Evolutionary conservation across 2,113 vertebrate genomes (phyloP).

Genomic region (Hippocampus guttulatus): DNA sequence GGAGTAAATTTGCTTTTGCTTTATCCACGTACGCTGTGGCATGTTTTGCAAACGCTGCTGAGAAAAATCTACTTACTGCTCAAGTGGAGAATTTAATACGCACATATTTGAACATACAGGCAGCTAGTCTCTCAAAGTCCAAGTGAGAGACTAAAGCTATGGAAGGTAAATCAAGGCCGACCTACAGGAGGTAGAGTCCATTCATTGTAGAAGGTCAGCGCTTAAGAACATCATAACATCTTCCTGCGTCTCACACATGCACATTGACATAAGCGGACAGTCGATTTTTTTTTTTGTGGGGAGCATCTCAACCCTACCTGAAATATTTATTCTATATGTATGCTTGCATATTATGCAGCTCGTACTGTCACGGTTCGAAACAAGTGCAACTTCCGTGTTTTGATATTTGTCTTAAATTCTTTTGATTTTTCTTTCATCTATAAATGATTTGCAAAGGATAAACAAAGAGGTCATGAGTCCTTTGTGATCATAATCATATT

Average conservation of each 20-base stretch:
- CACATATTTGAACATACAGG: neutral
- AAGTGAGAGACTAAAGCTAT: conserved; percentile 16
- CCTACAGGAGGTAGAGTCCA: conserved; percentile 34
- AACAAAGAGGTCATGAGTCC: neutral
- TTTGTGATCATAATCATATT: conserved; percentile 27
- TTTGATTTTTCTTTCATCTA: neutral
- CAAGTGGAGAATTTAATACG: neutral
- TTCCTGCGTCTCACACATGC: conserved; percentile 20
- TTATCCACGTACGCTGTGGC: neutral
- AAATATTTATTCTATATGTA: neutral
- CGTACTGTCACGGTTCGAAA: neutral
- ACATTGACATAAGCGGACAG: conserved; percentile 33
- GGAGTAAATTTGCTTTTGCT: neutral
- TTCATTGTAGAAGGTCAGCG: conserved; percentile 47
- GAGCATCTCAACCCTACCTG: conserved; percentile 13
- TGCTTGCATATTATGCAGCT: neutral
- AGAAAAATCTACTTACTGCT: neutral
- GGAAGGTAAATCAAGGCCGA: conserved; percentile 20
- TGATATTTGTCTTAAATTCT: neutral
- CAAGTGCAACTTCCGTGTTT: neutral
- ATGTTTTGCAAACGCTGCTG: neutral
- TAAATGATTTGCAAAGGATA: neutral
- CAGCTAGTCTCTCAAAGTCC: neutral
- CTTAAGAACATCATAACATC: conserved; percentile 44
- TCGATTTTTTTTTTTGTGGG: conserved; percentile 28